phyloP scores from a whole-genome alignment of 2,888 invertebrate species.

The Ichneumoninae sp. region DNA sequence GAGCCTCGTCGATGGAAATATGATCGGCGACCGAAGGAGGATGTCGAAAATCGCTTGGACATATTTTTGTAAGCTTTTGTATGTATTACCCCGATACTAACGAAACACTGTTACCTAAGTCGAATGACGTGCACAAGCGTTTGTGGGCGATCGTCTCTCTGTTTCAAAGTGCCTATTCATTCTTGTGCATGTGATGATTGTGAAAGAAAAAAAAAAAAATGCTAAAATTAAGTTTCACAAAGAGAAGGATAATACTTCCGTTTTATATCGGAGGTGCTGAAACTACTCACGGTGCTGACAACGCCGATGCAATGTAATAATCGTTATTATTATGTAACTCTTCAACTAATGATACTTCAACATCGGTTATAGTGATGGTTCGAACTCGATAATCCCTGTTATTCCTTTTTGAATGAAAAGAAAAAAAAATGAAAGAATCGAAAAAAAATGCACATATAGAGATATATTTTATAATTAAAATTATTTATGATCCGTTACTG shows the following conservation, averaged over 20 bases:
- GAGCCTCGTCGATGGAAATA: constrained; percentile 3
- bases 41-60: constrained; percentile 58
- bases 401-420: constrained; percentile 6
- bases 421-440: constrained; percentile 6
- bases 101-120: constrained; percentile 48
- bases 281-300: neutral
- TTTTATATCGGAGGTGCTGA: constrained; percentile 1
- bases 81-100: constrained; percentile 61
- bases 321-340: constrained; percentile 26
- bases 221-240: constrained; percentile 20
- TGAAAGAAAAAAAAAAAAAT: constrained; percentile 11
- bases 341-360: constrained; percentile 11
- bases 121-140: constrained; percentile 52
- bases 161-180: constrained; percentile 62
- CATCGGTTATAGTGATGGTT: neutral
- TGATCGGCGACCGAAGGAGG: neutral
- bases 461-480: constrained; percentile 49
- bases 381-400: constrained; percentile 23
- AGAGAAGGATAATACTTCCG: constrained; percentile 6
- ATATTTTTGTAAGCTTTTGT: constrained; percentile 80
- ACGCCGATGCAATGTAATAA: constrained; percentile 26
- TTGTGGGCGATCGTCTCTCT: constrained; percentile 42
- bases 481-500: constrained; percentile 56
- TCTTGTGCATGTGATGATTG: constrained; percentile 49
- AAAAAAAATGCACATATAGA: constrained; percentile 42